Conservation (phyloP, 2,888 invertebrate species). For the Lasioglossum vierecki region DNA sequence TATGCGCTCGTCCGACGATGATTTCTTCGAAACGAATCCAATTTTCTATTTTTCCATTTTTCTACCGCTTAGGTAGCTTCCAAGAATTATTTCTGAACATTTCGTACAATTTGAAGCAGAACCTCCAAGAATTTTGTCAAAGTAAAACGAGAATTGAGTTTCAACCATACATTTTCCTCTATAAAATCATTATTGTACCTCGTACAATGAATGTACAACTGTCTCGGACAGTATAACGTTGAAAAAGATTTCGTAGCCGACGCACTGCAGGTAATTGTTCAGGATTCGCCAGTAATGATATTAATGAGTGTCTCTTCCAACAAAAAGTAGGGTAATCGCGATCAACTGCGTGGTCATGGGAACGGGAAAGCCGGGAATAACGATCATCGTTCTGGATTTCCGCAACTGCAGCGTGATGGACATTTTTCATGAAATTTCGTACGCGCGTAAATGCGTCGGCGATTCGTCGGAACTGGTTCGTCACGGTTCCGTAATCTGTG, state of each 20-base stretch:
- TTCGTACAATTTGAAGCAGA: neutral
- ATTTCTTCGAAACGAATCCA: constrained; percentile 30
- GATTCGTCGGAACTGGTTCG: constrained; percentile 61
- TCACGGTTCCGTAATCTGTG: constrained; percentile 66
- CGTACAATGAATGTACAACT: neutral
- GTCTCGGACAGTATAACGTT: neutral
- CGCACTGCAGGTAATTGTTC: neutral
- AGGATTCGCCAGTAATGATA: constrained; percentile 3
- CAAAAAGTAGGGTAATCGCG: constrained; percentile 51
- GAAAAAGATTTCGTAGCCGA: neutral
- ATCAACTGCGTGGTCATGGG: constrained; percentile 17
- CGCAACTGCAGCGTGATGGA: constrained; percentile 28
- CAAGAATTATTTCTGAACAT: neutral
- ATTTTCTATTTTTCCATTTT: neutral
- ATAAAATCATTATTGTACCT: neutral
- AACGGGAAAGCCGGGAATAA: constrained; percentile 21
- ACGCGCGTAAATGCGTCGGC: constrained; percentile 52
- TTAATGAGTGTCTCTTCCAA: constrained; percentile 12
- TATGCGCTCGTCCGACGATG: constrained; percentile 37
- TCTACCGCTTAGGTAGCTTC: neutral
- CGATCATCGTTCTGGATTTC: constrained; percentile 44
- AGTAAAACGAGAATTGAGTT: neutral
- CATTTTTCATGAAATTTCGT: constrained; percentile 58
- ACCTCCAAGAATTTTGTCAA: neutral
- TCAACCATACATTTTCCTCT: neutral